A percentile compares a stretch with the other conserved stretches of the same genome.
Evolutionary conservation across 2,797 vertebrate species (phyloP).

Genomic region (Pteronotus mesoamericanus): DNA sequence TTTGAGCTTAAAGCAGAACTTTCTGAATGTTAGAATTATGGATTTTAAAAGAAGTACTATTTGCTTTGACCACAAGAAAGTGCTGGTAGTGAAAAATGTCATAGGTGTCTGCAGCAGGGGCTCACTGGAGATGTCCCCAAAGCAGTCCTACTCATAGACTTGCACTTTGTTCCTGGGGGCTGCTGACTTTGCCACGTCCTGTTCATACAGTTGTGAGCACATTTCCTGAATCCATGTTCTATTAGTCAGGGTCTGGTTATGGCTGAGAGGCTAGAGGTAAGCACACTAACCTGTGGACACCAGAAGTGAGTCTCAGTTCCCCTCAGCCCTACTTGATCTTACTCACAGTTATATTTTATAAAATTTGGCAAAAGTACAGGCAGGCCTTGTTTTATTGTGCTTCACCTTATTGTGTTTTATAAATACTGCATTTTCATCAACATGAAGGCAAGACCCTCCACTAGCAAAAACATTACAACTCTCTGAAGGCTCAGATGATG

Average conservation of each 20-base stretch:
- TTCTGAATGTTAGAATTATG: not conserved
- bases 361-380: not conserved
- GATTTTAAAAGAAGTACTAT: not conserved
- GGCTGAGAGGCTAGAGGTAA: not conserved
- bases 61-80: not conserved
- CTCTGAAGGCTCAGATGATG: not conserved
- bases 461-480: not conserved
- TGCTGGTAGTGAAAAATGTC: not conserved
- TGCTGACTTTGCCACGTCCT: not conserved
- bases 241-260: not conserved
- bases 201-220: not conserved
- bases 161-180: not conserved
- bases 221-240: not conserved
- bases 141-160: not conserved
- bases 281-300: not conserved
- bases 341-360: not conserved
- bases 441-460: not conserved
- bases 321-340: not conserved
- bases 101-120: no score
- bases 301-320: not conserved
- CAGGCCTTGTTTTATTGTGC: not conserved
- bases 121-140: not conserved
- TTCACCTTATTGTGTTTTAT: not conserved
- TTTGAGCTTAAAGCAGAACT: not conserved
- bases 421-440: not conserved